Base-by-base conservation (phyloP, 2,113 vertebrate genomes). In the Nymphicus hollandicus region DNA sequence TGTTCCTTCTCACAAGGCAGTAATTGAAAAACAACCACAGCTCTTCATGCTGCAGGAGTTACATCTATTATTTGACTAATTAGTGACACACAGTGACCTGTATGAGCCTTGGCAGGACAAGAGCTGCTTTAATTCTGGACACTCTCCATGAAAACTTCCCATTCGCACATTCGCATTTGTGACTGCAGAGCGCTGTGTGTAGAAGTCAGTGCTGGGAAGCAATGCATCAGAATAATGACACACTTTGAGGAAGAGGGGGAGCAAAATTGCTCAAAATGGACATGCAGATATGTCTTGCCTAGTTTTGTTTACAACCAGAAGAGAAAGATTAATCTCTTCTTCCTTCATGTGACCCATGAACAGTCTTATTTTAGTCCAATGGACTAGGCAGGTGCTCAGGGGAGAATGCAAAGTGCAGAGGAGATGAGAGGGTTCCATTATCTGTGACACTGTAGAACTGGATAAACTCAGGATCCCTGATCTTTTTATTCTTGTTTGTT, bases 61-160 rank as follows among this genome's bases (percentile, higher is more conserved):
- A 86, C 79, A 83, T 66, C 53, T 94, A 64, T 72, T 93, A 72
- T 82, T 91, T 73, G 41, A 73, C 49, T 89, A 79, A 92, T 85
- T 65, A 85, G 44, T 66, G 66, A 72, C 44, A 74, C 29, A 23
- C 17, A 84, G 19, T 50, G 80, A 72, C 49, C 61, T 2, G 0
- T 50, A 81, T 80, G 52, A 76, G 28, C 19, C 19, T 50, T 80
- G 44, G 28, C 28, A 61, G 55, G 55, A 41, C 7, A 65, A 58
- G 88, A 84, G 25, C 7, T 76, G 39, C 10, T 72, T 93, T 95
- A 37, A 41, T 91, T 92, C 35, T 89, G 81, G 25, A 43, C 43
- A 24, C 5, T 27, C 2, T 82, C 49, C 33, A 49, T 4, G 7
- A 41, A 85, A 85, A 49, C 1, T 19, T 44, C 70, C 35, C 27